phyloP scores from a whole-genome alignment of 2,888 invertebrate species.

The Chrysina gloriosa region DNA sequence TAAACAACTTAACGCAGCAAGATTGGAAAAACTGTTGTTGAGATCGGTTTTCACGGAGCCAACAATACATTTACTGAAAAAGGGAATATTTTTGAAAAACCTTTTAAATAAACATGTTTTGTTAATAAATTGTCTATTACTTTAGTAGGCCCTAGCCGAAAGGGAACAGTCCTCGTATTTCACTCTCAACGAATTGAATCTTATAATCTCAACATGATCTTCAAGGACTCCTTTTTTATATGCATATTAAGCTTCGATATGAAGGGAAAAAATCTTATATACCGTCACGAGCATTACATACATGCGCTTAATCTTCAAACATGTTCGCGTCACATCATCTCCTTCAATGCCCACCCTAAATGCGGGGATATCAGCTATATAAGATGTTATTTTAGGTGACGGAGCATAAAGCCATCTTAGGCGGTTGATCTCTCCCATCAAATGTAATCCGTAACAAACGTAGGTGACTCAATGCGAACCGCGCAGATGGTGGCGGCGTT shows the following conservation, averaged over 20 bases:
- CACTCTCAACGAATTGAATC: too few species aligned
- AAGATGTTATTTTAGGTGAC: constrained; percentile 55
- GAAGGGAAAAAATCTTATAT: background rate
- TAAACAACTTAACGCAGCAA: too few species aligned
- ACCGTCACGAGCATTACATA: background rate
- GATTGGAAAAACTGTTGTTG: too few species aligned
- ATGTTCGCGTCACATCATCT: constrained; percentile 21
- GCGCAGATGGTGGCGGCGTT: constrained; percentile 47
- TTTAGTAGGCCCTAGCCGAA: background rate
- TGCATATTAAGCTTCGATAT: background rate
- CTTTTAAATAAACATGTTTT: background rate
- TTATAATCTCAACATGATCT: too few species aligned
- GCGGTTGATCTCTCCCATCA: constrained; percentile 48
- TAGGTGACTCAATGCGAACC: constrained; percentile 60
- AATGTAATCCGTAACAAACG: constrained; percentile 51
- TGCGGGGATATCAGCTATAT: constrained; percentile 42
- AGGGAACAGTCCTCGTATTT: too few species aligned
- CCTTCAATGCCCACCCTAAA: constrained; percentile 28
- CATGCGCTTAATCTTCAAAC: background rate
- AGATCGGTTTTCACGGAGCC: too few species aligned
- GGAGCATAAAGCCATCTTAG: constrained; percentile 56
- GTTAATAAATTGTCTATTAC: background rate
- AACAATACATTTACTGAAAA: too few species aligned
- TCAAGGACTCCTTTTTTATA: too few species aligned
- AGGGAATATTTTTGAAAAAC: background rate